Conservation (phyloP, 2,113 vertebrate species). For the Guaruba guarouba region DNA sequence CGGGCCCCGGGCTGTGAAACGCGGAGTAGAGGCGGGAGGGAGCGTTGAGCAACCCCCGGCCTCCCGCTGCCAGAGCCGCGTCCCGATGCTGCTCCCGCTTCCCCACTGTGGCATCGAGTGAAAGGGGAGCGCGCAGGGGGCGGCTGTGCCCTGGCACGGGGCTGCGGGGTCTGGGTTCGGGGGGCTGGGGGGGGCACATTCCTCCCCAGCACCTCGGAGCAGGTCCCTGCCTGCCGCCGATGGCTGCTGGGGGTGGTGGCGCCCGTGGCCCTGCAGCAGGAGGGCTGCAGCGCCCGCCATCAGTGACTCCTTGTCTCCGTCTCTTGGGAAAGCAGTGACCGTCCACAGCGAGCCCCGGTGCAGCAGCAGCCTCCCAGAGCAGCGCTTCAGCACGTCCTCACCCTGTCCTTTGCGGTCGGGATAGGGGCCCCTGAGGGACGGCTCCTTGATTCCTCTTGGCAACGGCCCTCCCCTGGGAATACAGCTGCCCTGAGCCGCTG, state of each 20-base stretch:
- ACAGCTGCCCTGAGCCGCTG: neutral
- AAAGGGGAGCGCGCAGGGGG: neutral
- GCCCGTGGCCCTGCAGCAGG: neutral
- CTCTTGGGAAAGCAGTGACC: neutral
- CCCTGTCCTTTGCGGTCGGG: fast-evolving
- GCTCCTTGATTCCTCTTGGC: neutral
- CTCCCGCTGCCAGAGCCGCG: neutral
- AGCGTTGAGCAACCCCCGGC: neutral
- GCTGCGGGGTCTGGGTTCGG: neutral
- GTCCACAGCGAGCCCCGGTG: neutral
- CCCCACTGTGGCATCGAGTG: neutral
- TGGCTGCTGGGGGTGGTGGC: neutral
- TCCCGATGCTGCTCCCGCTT: neutral
- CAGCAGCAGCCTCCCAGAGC: neutral
- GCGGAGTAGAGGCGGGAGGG: neutral
- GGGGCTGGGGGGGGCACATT: neutral
- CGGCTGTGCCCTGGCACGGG: neutral
- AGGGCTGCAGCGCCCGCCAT: neutral
- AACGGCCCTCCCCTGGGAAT: neutral
- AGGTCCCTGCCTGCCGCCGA: neutral
- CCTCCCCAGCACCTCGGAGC: neutral
- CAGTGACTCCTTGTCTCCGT: neutral
- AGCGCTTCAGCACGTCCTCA: fast-evolving
- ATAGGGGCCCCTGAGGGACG: neutral
- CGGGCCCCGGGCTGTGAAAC: slow-evolving; percentile 23